phyloP scores from a whole-genome alignment of 1,140 invertebrate species.

The Pseudomyrmex flavicornis region DNA sequence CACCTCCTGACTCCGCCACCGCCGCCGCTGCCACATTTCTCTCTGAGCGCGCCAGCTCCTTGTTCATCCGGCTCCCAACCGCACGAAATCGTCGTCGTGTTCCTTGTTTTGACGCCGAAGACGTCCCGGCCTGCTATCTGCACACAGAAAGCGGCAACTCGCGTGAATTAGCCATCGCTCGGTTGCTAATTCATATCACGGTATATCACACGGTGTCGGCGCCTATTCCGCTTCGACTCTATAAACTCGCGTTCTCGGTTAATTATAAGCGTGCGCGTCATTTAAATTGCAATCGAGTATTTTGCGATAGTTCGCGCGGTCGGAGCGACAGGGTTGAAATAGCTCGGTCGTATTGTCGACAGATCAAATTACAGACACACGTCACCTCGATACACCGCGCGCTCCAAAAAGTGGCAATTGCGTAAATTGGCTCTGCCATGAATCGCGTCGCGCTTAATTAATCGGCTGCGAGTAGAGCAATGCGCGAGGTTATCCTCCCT shows the following conservation, averaged over 20 bases:
- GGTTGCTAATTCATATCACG: constrained; percentile 41
- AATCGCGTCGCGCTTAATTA: constrained; percentile 59
- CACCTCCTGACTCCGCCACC: constrained; percentile 71
- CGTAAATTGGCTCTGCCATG: constrained; percentile 58
- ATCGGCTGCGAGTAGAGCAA: constrained; percentile 49
- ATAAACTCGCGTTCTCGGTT: background rate
- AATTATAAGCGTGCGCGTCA: constrained; percentile 54
- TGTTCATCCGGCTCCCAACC: constrained; percentile 64
- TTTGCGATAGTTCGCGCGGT: constrained; percentile 46
- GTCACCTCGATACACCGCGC: constrained; percentile 36
- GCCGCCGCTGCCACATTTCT: constrained; percentile 35
- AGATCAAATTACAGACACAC: constrained; percentile 58
- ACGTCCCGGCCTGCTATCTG: background rate
- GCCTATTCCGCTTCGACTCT: background rate
- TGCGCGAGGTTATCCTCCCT: constrained; percentile 40
- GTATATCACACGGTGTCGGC: background rate
- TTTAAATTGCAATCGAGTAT: constrained; percentile 59
- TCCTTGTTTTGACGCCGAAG: constrained; percentile 18
- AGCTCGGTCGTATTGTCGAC: constrained; percentile 42
- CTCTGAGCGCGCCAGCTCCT: constrained; percentile 49
- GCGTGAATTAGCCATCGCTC: constrained; percentile 49
- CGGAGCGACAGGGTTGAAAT: constrained; percentile 24
- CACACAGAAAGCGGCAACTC: constrained; percentile 11
- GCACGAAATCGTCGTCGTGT: constrained; percentile 46
- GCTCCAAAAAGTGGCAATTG: constrained; percentile 59